These are phyloP conservation scores for Scolanthus callimorphus DNA, from an alignment of 92 coral and sea anemone species.

Conservation along the genomic window DNA sequence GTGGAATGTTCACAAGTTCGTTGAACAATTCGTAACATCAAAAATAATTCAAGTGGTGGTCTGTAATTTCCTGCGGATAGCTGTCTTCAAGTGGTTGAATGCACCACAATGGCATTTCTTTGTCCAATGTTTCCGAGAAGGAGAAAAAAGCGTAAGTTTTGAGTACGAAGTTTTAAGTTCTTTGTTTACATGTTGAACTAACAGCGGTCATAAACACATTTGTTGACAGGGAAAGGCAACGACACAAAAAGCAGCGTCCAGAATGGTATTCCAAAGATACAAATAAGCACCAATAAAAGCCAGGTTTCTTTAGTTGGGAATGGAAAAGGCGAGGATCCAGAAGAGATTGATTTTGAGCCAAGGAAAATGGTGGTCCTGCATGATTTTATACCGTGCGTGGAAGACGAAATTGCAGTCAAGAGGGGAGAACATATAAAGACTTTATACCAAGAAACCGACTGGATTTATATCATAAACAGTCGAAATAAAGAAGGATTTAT, in stretches of 20 bases:
- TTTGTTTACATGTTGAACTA: conserved; percentile 52
- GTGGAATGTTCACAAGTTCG: too few species aligned
- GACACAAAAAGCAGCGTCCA: conserved; percentile 41
- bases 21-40: too few species aligned
- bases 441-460: conserved; percentile 89
- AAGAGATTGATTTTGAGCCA: conserved; percentile 73
- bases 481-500: conserved; percentile 89
- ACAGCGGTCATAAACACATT: not conserved
- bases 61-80: too few species aligned
- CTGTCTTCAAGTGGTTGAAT: too few species aligned
- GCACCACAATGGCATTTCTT: conserved; percentile 94
- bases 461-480: conserved; percentile 80
- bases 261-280: conserved; percentile 55
- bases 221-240: conserved; percentile 70
- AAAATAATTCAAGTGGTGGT: too few species aligned
- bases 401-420: conserved; percentile 85
- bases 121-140: conserved; percentile 85
- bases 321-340: conserved; percentile 48
- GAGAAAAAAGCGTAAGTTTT: conserved; percentile 72
- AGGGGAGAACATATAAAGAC: conserved; percentile 92
- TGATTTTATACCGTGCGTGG: conserved; percentile 94
- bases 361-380: conserved; percentile 88
- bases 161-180: conserved; percentile 29
- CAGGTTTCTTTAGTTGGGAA: conserved; percentile 54
- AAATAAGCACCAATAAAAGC: conserved; percentile 49